Evolutionary conservation across 2,888 invertebrate genomes (phyloP).

Genomic region (Vanessa cardui): DNA sequence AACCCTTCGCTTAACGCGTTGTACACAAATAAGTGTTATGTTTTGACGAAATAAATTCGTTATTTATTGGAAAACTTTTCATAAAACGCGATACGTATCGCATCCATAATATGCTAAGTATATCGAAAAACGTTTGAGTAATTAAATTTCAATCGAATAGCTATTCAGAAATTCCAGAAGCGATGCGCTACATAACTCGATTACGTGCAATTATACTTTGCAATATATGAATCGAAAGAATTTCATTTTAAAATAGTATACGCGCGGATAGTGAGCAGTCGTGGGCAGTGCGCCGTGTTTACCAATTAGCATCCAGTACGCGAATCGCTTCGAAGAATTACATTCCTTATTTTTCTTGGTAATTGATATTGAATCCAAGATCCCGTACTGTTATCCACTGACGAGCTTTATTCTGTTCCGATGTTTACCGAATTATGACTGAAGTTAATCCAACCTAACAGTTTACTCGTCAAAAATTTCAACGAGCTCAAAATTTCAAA

Average conservation of each 20-base stretch:
- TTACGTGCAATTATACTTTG: conserved; percentile 64
- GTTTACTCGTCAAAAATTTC: conserved; percentile 55
- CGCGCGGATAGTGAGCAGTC: conserved; percentile 53
- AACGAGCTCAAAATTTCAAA: conserved; percentile 22
- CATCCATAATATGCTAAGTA: conserved; percentile 11
- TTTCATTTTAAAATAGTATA: conserved; percentile 75
- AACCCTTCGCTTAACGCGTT: not conserved
- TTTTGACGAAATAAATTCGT: not conserved
- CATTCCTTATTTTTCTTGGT: conserved; percentile 52
- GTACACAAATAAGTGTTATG: not conserved
- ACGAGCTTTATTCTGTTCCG: conserved; percentile 38
- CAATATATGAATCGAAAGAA: conserved; percentile 72
- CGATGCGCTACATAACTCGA: conserved; percentile 51
- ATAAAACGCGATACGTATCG: not conserved
- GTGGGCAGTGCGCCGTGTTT: conserved; percentile 65
- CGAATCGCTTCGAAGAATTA: conserved; percentile 47
- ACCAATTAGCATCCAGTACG: conserved; percentile 64
- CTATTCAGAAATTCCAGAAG: conserved; percentile 62
- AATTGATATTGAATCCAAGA: conserved; percentile 62
- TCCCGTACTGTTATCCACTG: conserved; percentile 47
- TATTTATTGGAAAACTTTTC: not conserved
- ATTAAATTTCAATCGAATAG: conserved; percentile 72
- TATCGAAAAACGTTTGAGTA: conserved; percentile 65
- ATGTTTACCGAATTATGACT: conserved; percentile 43
- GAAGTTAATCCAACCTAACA: conserved; percentile 39